phyloP scores from a whole-genome alignment of 1,140 invertebrate species.

The Vollenhovia emeryi region DNA sequence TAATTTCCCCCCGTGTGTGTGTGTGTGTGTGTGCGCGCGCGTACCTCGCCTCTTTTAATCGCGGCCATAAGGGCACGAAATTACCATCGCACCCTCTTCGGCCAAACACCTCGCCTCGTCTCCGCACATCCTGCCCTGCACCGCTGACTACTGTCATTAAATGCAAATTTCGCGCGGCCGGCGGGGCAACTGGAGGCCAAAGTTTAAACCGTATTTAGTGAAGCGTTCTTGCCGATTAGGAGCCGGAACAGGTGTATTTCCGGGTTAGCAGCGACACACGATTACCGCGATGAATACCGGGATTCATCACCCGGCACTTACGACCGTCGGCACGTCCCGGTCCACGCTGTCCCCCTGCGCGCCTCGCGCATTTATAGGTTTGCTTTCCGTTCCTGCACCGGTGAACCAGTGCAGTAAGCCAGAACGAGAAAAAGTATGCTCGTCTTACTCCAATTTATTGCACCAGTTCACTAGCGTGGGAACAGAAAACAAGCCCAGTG shows the following conservation, averaged over 20 bases:
- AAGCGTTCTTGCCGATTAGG: conserved; percentile 40
- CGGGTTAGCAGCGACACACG: not conserved
- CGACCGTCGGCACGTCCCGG: not conserved
- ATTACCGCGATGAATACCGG: not conserved
- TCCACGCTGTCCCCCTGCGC: no score
- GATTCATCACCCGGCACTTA: not conserved
- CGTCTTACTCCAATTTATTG: no score
- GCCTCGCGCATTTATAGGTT: no score
- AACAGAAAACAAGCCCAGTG: no score
- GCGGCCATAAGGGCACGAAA: conserved; percentile 30
- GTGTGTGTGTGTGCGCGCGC: no score
- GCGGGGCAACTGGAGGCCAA: conserved; percentile 16
- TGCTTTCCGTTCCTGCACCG: no score
- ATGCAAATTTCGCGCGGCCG: conserved; percentile 43
- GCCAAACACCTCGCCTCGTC: conserved; percentile 25
- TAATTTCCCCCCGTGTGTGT: conserved; percentile 1
- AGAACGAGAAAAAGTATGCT: no score
- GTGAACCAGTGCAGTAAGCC: no score
- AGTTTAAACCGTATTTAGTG: conserved; percentile 50
- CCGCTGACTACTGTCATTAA: conserved; percentile 45
- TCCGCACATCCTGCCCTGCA: not conserved
- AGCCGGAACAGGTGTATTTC: conserved; percentile 38
- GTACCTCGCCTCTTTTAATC: not conserved
- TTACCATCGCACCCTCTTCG: conserved; percentile 52
- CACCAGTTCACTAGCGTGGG: no score